phyloP scores from a whole-genome alignment of 2,797 vertebrate species.

The Enteromius thamalakanensis region DNA sequence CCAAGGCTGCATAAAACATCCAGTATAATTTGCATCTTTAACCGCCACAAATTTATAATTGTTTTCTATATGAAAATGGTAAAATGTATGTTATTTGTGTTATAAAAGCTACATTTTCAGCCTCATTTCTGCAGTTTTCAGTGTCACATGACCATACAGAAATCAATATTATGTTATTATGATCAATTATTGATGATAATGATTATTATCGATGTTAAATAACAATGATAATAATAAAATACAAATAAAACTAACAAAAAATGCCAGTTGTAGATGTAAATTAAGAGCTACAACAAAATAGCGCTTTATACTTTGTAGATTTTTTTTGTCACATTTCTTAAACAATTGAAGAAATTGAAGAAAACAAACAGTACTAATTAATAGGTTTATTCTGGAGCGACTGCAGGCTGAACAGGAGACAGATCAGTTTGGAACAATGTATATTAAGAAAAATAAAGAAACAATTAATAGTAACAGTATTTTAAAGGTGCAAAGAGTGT shows the following conservation, averaged over 20 bases:
- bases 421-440: slow-evolving; percentile 11
- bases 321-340: not conserved
- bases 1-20: not conserved
- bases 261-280: too few relatives aligned
- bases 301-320: too few relatives aligned
- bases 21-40: not conserved
- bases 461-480: slow-evolving; percentile 30
- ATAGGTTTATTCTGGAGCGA: slow-evolving; percentile 52
- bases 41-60: not conserved
- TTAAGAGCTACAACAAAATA: too few relatives aligned
- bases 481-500: slow-evolving; percentile 25
- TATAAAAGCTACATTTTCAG: not conserved
- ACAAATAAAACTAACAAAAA: too few relatives aligned
- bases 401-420: slow-evolving; percentile 20
- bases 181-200: not conserved
- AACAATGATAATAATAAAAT: too few relatives aligned
- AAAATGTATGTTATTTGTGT: not conserved
- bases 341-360: not conserved
- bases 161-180: too few relatives aligned
- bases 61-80: not conserved
- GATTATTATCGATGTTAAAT: too few relatives aligned
- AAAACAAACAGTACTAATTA: slow-evolving; percentile 16
- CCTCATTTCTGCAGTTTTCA: not conserved
- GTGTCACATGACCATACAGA: not conserved
- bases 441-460: slow-evolving; percentile 32